These are phyloP conservation scores for Oncorhynchus nerka DNA, from an alignment of 2,113 vertebrate species.

Conservation along the genomic window DNA sequence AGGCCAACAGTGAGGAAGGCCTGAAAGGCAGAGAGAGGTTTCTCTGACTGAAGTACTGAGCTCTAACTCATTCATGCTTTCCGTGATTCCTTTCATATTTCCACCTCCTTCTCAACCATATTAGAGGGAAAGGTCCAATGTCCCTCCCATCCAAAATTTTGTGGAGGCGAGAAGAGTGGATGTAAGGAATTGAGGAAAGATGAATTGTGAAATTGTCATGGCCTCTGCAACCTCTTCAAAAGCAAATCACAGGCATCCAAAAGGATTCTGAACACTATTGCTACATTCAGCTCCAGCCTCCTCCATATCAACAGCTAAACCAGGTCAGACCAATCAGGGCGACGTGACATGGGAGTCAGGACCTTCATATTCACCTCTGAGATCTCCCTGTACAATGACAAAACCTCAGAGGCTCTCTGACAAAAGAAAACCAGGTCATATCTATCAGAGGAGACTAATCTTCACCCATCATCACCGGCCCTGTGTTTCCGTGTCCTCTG, in stretches of 20 bases:
- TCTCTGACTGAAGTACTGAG: background rate
- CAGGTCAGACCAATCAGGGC: background rate
- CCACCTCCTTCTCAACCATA: background rate
- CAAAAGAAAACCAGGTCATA: background rate
- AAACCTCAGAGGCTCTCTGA: too few species aligned
- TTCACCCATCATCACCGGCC: background rate
- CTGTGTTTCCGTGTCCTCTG: background rate
- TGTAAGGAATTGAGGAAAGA: too few species aligned
- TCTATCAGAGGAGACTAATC: background rate
- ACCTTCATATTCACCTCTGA: background rate
- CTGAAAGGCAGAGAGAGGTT: background rate
- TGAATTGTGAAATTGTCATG: too few species aligned
- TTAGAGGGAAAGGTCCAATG: too few species aligned
- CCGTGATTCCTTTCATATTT: too few species aligned
- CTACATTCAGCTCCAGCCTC: background rate
- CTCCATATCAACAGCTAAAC: background rate
- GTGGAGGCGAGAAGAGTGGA: background rate
- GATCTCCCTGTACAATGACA: background rate
- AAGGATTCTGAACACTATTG: background rate
- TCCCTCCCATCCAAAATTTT: background rate
- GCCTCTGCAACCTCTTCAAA: background rate
- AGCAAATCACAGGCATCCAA: background rate
- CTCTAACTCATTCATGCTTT: too few species aligned
- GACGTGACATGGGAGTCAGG: background rate
- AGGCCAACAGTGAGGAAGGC: conserved; percentile 26